phyloP scores from a whole-genome alignment of 2,113 vertebrate genomes.

The Notechis scutatus region DNA sequence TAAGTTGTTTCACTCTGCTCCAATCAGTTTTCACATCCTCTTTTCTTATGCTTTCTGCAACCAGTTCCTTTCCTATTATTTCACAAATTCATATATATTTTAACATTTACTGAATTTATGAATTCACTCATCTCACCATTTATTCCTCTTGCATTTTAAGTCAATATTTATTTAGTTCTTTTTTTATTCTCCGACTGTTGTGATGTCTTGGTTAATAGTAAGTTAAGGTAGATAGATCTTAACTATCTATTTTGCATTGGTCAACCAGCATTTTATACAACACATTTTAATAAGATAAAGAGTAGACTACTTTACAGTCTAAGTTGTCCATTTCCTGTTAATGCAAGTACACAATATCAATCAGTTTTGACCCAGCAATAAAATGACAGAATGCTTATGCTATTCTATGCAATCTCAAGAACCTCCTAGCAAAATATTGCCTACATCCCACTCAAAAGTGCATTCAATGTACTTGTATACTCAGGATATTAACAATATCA shows the following conservation, averaged over 20 bases:
- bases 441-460: neutral
- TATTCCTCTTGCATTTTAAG: neutral
- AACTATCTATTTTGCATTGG: neutral
- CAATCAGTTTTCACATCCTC: neutral
- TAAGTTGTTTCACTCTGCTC: neutral
- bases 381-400: neutral
- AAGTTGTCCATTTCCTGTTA: neutral
- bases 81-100: neutral
- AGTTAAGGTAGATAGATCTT: neutral
- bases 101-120: neutral
- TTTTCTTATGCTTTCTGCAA: neutral
- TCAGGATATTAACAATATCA: neutral
- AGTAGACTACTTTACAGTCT: neutral
- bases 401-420: neutral
- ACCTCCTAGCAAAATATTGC: neutral
- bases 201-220: no score
- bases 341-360: neutral
- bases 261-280: neutral
- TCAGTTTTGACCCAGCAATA: neutral
- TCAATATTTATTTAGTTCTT: neutral
- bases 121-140: neutral
- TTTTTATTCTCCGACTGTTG: neutral
- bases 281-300: neutral
- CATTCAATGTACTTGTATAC: neutral
- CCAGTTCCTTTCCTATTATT: neutral